These are phyloP conservation scores for Toxostoma redivivum DNA, from an alignment of 2,113 vertebrate genomes.

Conservation along the genomic window DNA sequence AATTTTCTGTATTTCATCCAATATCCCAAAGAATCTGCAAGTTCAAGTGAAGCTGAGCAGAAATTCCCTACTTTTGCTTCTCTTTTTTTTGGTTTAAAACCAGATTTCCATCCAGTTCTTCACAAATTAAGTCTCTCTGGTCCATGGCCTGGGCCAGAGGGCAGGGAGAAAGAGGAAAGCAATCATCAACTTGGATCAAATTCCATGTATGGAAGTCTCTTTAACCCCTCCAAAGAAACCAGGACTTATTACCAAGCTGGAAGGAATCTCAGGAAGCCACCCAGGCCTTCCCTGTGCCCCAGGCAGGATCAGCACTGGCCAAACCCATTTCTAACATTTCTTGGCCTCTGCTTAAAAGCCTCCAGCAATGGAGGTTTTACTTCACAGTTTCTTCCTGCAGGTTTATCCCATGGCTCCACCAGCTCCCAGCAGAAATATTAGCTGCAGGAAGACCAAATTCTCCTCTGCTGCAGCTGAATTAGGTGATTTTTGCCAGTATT, in stretches of 20 bases:
- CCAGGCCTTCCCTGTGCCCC: background rate
- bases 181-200: background rate
- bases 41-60: background rate
- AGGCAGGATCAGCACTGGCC: background rate
- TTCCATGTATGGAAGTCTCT: background rate
- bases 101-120: background rate
- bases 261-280: constrained; percentile 18
- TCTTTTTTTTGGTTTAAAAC: background rate
- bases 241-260: background rate
- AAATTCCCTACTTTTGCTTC: background rate
- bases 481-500: background rate
- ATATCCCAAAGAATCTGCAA: background rate
- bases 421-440: background rate
- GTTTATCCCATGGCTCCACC: background rate
- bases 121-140: background rate
- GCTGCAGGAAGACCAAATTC: background rate
- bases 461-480: background rate
- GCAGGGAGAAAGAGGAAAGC: background rate
- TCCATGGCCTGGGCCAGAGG: background rate
- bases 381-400: background rate
- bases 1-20: background rate
- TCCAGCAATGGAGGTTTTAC: background rate
- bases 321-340: background rate
- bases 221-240: background rate
- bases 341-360: background rate